Evolutionary conservation across 2,888 invertebrate species (phyloP).

Genomic region (Aspidiotus rigidus): DNA sequence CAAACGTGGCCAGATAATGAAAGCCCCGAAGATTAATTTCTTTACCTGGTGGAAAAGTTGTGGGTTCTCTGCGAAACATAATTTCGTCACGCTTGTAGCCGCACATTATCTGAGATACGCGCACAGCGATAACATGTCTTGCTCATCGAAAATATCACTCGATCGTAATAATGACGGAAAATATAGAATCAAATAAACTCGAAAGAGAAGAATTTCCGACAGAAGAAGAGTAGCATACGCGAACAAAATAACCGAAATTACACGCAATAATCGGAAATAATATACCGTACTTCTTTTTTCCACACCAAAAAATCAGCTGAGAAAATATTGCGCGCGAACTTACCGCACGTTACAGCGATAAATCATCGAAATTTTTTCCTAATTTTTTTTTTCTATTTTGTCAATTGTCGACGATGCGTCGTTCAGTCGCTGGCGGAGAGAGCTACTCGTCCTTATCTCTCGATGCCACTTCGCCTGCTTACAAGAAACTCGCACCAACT

Average conservation of each 20-base stretch:
- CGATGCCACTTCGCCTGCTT: not conserved
- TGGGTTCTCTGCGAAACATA: constrained; percentile 29
- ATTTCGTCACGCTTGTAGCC: constrained; percentile 26
- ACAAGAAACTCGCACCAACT: not conserved
- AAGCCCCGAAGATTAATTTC: not conserved
- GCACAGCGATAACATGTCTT: constrained; percentile 21
- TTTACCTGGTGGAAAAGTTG: constrained; percentile 27
- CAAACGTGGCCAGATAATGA: not conserved
- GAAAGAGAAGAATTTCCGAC: not conserved
- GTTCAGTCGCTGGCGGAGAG: no score
- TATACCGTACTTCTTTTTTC: no score
- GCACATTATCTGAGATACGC: constrained; percentile 22
- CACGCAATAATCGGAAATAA: no score
- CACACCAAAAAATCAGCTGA: no score
- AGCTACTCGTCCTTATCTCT: not conserved
- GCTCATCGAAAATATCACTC: not conserved
- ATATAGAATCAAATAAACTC: not conserved
- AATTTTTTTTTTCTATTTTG: no score
- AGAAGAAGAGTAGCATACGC: no score
- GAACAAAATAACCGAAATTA: no score
- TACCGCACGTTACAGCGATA: no score
- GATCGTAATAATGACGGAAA: not conserved
- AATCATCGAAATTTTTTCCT: no score
- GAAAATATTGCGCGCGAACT: no score
- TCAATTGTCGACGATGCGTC: no score